These are phyloP conservation scores for Prionace glauca DNA, from an alignment of 2,797 vertebrate species.

Conservation along the genomic window DNA sequence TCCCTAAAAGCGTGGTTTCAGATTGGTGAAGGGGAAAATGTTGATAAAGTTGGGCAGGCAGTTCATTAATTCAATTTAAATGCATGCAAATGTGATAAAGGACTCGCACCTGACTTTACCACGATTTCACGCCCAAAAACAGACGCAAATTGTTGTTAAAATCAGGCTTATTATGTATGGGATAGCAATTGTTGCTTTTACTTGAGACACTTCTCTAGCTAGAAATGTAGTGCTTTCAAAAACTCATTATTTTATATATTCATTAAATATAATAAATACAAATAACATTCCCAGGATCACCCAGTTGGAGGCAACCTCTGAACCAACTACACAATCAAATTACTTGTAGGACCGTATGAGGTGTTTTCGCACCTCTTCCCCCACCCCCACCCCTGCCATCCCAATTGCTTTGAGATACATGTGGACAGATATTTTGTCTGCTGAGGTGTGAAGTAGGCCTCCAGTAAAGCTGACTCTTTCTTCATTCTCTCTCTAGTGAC, in stretches of 20 bases:
- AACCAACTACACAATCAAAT: not conserved
- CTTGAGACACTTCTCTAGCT: not conserved
- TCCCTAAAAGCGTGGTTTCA: no score
- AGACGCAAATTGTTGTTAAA: no score
- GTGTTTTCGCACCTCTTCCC: not conserved
- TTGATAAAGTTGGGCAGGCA: no score
- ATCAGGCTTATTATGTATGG: not conserved
- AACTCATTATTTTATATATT: not conserved
- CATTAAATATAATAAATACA: not conserved
- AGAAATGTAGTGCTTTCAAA: not conserved
- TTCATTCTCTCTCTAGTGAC: not conserved
- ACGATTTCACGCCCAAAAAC: no score
- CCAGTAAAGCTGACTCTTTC: not conserved
- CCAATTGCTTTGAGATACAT: not conserved
- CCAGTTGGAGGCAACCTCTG: not conserved
- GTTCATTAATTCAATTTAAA: no score
- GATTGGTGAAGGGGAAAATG: no score
- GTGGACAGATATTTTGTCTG: not conserved
- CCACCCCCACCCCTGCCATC: not conserved
- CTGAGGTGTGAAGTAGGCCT: not conserved
- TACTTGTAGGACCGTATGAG: not conserved
- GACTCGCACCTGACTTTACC: no score
- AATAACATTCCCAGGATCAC: not conserved
- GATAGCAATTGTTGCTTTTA: not conserved
- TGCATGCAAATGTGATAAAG: no score